Evolutionary conservation across 2,888 invertebrate species (phyloP).

Genomic region (Autographa pulchrina): DNA sequence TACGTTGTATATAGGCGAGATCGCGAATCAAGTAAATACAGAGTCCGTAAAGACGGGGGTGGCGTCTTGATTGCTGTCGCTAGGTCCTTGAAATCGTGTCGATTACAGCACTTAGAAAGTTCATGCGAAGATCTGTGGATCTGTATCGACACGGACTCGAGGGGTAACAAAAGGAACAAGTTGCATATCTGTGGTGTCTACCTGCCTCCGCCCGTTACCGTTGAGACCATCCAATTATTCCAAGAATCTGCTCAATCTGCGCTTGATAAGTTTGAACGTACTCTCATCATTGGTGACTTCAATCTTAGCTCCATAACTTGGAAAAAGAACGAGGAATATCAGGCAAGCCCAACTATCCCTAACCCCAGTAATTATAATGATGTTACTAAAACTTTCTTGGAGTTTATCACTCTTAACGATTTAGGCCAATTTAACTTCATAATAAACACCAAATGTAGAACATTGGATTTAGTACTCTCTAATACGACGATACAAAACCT

Average conservation of each 20-base stretch:
- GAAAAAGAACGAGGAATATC: background rate
- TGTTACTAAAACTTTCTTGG: constrained; percentile 12
- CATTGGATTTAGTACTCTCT: constrained; percentile 17
- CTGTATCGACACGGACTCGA: background rate
- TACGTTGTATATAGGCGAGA: constrained; percentile 49
- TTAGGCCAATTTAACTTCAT: constrained; percentile 29
- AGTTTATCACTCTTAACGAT: constrained; percentile 19
- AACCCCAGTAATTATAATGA: constrained; percentile 8
- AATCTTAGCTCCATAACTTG: constrained; percentile 26
- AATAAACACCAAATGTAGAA: constrained; percentile 18
- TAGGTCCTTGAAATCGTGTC: constrained; percentile 13
- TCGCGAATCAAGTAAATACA: constrained; percentile 22
- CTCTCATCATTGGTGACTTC: constrained; percentile 27
- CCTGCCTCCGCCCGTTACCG: constrained; percentile 28
- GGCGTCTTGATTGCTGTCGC: constrained; percentile 25
- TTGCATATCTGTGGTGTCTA: constrained; percentile 24
- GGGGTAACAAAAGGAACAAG: background rate
- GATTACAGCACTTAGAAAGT: constrained; percentile 19
- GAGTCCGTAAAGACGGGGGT: constrained; percentile 16
- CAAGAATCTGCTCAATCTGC: constrained; percentile 10
- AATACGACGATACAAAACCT: constrained; percentile 2
- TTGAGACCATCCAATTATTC: constrained; percentile 19
- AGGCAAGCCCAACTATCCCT: background rate
- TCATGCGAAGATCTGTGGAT: constrained; percentile 35
- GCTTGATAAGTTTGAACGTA: constrained; percentile 1